Conservation (phyloP, 2,888 invertebrate genomes). For the Drosophila multiciliata region DNA sequence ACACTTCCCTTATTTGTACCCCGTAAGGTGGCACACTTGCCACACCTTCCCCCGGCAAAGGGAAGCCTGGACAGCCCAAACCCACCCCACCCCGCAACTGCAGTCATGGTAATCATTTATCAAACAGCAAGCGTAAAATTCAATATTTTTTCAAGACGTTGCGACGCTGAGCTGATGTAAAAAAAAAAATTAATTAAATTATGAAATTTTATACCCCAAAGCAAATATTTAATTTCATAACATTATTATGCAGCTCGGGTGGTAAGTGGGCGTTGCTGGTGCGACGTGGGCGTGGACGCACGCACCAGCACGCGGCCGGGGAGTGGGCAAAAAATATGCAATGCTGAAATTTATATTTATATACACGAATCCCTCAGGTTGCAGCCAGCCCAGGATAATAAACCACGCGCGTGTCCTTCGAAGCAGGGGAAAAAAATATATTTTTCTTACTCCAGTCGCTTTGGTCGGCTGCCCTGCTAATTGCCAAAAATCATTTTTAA, state of each 20-base stretch:
- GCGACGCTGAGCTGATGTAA: constrained; percentile 44
- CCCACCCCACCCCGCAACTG: constrained; percentile 49
- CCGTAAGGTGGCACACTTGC: constrained; percentile 24
- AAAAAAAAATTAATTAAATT: constrained; percentile 75
- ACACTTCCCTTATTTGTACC: constrained; percentile 29
- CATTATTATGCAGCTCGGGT: constrained; percentile 74
- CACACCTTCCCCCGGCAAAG: background rate
- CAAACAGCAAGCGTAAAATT: constrained; percentile 71
- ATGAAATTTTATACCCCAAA: constrained; percentile 78
- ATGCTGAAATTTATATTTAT: constrained; percentile 16
- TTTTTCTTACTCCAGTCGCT: constrained; percentile 27
- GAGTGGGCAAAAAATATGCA: constrained; percentile 35
- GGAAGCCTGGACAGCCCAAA: constrained; percentile 10
- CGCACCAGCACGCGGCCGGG: constrained; percentile 58
- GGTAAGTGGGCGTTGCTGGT: constrained; percentile 38
- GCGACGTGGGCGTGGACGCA: constrained; percentile 46
- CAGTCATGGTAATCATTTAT: constrained; percentile 76
- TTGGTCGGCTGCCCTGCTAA: constrained; percentile 65
- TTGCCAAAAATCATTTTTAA: constrained; percentile 79
- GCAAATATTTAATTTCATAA: constrained; percentile 81
- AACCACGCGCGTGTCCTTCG: constrained; percentile 66
- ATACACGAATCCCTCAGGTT: constrained; percentile 61
- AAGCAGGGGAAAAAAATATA: constrained; percentile 41
- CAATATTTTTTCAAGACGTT: constrained; percentile 70
- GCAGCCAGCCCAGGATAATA: constrained; percentile 71